phyloP scores from a whole-genome alignment of 2,888 invertebrate genomes.

The Rhimphoctona megacephalus region DNA sequence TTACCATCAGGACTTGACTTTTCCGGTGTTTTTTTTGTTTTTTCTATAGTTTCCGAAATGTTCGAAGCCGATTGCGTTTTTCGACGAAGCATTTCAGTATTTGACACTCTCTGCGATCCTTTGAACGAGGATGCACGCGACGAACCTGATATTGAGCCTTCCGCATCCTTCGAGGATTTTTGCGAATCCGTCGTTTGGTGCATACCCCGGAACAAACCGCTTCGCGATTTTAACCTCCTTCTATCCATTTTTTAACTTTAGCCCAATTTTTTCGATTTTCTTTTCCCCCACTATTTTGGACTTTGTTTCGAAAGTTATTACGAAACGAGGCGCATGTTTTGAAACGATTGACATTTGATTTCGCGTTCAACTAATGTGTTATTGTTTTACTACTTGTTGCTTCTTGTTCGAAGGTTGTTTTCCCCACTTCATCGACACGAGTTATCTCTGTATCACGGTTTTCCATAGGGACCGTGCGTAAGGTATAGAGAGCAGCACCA shows the following conservation, averaged over 20 bases:
- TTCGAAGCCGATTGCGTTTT: conserved; percentile 30
- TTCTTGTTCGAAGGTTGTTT: not conserved
- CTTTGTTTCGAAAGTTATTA: not conserved
- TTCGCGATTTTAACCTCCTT: conserved; percentile 69
- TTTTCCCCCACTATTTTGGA: not conserved
- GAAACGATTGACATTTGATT: not conserved
- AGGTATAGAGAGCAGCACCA: no score
- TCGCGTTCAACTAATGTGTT: not conserved
- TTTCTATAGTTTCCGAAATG: not conserved
- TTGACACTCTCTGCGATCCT: conserved; percentile 57
- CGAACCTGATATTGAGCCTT: not conserved
- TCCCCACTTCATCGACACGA: no score
- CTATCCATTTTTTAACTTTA: conserved; percentile 66
- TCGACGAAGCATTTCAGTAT: conserved; percentile 56
- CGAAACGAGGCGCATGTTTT: not conserved
- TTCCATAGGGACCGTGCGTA: no score
- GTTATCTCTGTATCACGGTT: no score
- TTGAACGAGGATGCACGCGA: conserved; percentile 43
- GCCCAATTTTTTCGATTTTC: not conserved
- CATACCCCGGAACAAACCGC: conserved; percentile 68
- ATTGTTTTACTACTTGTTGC: conserved; percentile 11
- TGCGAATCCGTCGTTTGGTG: conserved; percentile 43
- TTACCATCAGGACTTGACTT: not conserved
- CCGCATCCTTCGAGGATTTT: conserved; percentile 41
- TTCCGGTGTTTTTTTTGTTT: conserved; percentile 31